Base-by-base conservation (phyloP, 2,888 invertebrate species). In the Erannis defoliaria region DNA sequence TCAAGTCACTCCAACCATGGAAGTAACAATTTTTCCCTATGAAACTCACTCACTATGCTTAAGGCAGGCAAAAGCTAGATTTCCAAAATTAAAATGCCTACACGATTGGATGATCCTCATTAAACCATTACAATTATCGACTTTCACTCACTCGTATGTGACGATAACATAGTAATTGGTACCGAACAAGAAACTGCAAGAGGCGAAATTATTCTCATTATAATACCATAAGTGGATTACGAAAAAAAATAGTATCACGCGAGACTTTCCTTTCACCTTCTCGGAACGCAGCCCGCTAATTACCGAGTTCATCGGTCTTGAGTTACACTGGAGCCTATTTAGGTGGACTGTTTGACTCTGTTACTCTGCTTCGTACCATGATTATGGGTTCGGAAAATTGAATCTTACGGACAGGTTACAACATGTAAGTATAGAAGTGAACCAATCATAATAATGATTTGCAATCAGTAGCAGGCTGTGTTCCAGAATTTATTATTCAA, bases 1-100 rank as follows among this genome's bases (percentile, higher is more conserved):
- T 86, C 81, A 78, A 80, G 81, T 87, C 86, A 88, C 81, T 79
- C 88, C 86, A 85, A 90, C 89, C 80, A 82, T 87, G 83, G 85
- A 84, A 81, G 84, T 86, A 85, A 78, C 80, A 72, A 74, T 64
- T 74, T 85, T 80, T 84, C 77, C 75, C 62, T 73, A 66, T 57
- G 51, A 64, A 57, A 70, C 71, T n/a, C n/a, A 75, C 63, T 51
- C 5, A 5, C 19, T 12, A 12, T 2, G 54, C 21, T 65, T 57
- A 59, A 45, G 37, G 50, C 1, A 14, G 48, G 49, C 51, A 62
- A 57, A 46, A 55, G 56, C 66, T 64, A 64, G 55, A 31, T 40
- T 33, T 37, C 55, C 57, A 62, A 70, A 73, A 65, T 71, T 68
- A 60, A 66, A 63, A 67, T 67, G 62, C 64, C 48, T 53, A 33